A percentile compares a stretch with the other conserved stretches of the same genome.
Evolutionary conservation across 2,113 vertebrate species (phyloP).

Genomic region (Octodon degus): DNA sequence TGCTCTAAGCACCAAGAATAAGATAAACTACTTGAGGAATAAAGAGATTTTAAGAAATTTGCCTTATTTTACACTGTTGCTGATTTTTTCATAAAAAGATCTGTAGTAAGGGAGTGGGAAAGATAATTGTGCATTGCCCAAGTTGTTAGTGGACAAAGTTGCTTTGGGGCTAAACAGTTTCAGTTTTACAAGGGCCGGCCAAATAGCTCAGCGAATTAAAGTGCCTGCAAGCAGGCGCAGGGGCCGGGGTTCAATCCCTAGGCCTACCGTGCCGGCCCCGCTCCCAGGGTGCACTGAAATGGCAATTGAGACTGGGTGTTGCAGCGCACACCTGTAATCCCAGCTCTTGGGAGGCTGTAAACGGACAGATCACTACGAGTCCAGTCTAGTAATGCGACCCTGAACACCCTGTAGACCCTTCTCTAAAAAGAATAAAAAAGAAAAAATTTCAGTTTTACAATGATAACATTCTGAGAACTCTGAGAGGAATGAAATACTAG

Average conservation of each 20-base stretch:
- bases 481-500: not conserved
- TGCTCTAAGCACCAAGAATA: not conserved
- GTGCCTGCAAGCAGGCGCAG: too few relatives aligned
- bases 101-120: not conserved
- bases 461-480: not conserved
- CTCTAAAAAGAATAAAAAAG: too few relatives aligned
- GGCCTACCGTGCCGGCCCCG: too few relatives aligned
- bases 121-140: not conserved
- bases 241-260: too few relatives aligned
- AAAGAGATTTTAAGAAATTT: slow-evolving; percentile 31
- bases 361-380: too few relatives aligned
- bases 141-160: not conserved
- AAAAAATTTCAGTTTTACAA: slow-evolving; percentile 4
- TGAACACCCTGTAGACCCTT: too few relatives aligned
- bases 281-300: too few relatives aligned
- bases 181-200: not conserved
- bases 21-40: not conserved
- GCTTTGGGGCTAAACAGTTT: slow-evolving; percentile 1
- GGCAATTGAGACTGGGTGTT: too few relatives aligned
- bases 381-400: too few relatives aligned
- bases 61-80: not conserved
- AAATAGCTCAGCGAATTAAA: too few relatives aligned
- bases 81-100: slow-evolving; percentile 17
- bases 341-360: too few relatives aligned
- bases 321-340: too few relatives aligned